phyloP scores from a whole-genome alignment of 2,888 invertebrate genomes.

The Nowickia ferox region DNA sequence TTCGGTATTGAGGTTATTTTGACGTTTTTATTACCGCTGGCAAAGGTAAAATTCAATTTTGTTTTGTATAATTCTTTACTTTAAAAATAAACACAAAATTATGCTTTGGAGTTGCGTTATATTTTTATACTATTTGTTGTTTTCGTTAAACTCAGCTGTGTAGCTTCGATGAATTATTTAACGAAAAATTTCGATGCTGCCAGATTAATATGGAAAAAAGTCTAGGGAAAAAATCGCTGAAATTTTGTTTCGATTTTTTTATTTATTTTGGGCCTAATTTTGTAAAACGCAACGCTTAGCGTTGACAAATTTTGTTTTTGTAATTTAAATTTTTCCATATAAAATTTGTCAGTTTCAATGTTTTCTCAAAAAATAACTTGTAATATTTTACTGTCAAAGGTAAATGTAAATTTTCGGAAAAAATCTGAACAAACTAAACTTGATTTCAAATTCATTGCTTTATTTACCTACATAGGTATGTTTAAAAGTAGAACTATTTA shows the following conservation, averaged over 20 bases:
- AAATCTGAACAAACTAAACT: too few relatives aligned
- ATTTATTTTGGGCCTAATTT: too few relatives aligned
- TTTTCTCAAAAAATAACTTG: too few relatives aligned
- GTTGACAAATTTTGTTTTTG: too few relatives aligned
- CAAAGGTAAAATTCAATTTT: conserved; percentile 20
- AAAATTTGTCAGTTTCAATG: too few relatives aligned
- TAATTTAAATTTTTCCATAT: too few relatives aligned
- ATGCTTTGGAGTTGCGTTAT: conserved; percentile 51
- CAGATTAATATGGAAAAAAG: not conserved
- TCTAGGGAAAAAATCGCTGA: too few relatives aligned
- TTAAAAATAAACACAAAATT: conserved; percentile 53
- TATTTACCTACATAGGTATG: not conserved
- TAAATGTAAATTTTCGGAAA: too few relatives aligned
- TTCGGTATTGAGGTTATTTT: conserved; percentile 82
- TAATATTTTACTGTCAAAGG: too few relatives aligned
- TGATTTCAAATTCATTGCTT: not conserved
- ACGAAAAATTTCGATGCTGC: conserved; percentile 15
- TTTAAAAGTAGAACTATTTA: too few relatives aligned
- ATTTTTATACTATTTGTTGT: conserved; percentile 58
- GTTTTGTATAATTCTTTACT: conserved; percentile 4
- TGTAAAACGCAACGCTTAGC: too few relatives aligned
- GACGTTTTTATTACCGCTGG: conserved; percentile 48
- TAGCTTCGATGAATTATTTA: conserved; percentile 47
- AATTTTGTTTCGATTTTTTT: too few relatives aligned
- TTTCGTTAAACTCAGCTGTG: conserved; percentile 68